A percentile compares a stretch with the other conserved stretches of the same genome.
Conservation (phyloP, 2,888 invertebrate genomes). For the Uropetala carovei region DNA sequence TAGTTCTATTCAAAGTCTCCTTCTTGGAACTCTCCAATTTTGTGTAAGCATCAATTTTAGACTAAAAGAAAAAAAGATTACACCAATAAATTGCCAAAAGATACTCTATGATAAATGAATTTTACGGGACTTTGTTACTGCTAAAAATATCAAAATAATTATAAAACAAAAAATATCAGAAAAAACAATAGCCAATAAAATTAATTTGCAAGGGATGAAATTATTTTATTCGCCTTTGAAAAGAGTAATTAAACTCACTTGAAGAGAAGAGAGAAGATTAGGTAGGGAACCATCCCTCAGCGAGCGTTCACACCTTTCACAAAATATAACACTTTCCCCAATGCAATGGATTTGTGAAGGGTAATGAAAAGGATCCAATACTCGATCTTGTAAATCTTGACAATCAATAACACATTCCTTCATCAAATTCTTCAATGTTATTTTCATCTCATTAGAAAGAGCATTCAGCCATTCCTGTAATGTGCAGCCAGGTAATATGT, state of each 20-base stretch:
- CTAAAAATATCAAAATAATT: no score
- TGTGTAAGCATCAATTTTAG: slow-evolving; percentile 50
- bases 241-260: slow-evolving; percentile 71
- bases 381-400: slow-evolving; percentile 72
- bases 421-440: slow-evolving; percentile 84
- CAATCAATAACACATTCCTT: slow-evolving; percentile 78
- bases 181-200: slow-evolving; percentile 33
- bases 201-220: slow-evolving; percentile 67
- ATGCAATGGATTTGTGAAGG: slow-evolving; percentile 91
- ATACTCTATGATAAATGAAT: no score
- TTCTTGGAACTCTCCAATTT: slow-evolving; percentile 68
- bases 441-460: slow-evolving; percentile 89
- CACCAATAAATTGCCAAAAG: no score
- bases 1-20: slow-evolving; percentile 77
- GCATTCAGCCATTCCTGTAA: slow-evolving; percentile 85
- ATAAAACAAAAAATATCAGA: slow-evolving; percentile 36
- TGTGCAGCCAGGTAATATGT: no score
- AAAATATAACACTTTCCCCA: slow-evolving; percentile 90
- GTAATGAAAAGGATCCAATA: slow-evolving; percentile 80
- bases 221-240: background rate
- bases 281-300: slow-evolving; percentile 82
- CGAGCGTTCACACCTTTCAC: slow-evolving; percentile 88
- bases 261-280: slow-evolving; percentile 76
- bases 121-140: no score
- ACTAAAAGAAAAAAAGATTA: slow-evolving; percentile 60